These are phyloP conservation scores for Paelopatides confundens DNA, from an alignment of 53 echinoderm and acorn worm species.

Conservation along the genomic window DNA sequence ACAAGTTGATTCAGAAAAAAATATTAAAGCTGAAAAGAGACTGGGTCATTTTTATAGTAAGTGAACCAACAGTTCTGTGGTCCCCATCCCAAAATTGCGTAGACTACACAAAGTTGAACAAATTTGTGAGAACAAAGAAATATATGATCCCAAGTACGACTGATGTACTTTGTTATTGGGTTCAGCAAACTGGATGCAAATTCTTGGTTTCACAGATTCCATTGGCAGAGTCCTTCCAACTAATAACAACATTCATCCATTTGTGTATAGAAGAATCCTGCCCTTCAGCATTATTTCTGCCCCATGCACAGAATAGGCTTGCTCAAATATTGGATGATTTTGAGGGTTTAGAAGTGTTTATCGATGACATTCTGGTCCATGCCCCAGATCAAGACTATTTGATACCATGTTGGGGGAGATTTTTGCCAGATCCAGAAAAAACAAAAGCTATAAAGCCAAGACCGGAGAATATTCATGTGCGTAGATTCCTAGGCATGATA, in stretches of 20 bases:
- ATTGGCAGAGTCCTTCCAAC: constrained; percentile 38
- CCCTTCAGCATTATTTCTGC: constrained; percentile 61
- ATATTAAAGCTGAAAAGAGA: too few species aligned
- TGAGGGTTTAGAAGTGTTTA: constrained; percentile 50
- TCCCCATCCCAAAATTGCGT: constrained; percentile 73
- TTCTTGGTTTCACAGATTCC: constrained; percentile 67
- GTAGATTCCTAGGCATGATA: constrained; percentile 63
- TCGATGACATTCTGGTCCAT: constrained; percentile 52
- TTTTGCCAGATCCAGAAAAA: constrained; percentile 39
- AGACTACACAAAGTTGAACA: constrained; percentile 63
- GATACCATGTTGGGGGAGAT: constrained; percentile 17
- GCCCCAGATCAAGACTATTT: constrained; percentile 34
- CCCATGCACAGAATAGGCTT: constrained; percentile 36
- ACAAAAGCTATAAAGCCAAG: constrained; percentile 6
- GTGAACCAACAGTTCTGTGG: constrained; percentile 79
- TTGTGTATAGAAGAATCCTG: too few species aligned
- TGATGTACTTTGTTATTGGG: constrained; percentile 46
- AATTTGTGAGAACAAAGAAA: constrained; percentile 58
- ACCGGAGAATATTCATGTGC: constrained; percentile 51
- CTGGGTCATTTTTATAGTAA: constrained; percentile 65
- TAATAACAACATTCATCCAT: constrained; percentile 68
- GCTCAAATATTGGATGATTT: constrained; percentile 54
- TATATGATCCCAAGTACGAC: too few species aligned
- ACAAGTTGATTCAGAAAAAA: too few species aligned
- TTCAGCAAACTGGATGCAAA: constrained; percentile 76